Conservation (phyloP, 2,888 invertebrate genomes). For the Nomada hirtipes region DNA sequence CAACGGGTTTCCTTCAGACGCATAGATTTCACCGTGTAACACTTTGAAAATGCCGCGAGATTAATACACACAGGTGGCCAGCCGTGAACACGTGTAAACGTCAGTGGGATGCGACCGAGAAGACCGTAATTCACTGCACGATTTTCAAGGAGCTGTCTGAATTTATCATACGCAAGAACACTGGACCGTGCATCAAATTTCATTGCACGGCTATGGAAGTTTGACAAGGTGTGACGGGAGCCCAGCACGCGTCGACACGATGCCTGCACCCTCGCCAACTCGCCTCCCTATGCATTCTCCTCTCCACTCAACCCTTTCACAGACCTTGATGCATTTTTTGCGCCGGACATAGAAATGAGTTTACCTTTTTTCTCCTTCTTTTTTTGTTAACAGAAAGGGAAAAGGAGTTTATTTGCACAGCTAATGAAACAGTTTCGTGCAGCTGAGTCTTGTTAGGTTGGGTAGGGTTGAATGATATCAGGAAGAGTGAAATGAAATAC, state of each 20-base stretch:
- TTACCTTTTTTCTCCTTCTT: background rate
- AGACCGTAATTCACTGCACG: conserved; percentile 47
- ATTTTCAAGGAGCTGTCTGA: conserved; percentile 56
- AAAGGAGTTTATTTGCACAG: background rate
- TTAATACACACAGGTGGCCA: conserved; percentile 18
- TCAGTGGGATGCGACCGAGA: conserved; percentile 33
- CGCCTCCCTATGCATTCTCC: conserved; percentile 4
- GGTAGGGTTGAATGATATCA: background rate
- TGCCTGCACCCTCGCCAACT: conserved; percentile 25
- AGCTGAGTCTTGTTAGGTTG: background rate
- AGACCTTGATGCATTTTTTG: conserved; percentile 29
- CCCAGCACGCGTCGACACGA: conserved; percentile 72
- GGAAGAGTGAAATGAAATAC: background rate
- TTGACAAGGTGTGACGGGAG: conserved; percentile 76
- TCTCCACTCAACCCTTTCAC: conserved; percentile 30
- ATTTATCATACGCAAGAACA: conserved; percentile 46
- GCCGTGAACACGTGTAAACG: conserved; percentile 54
- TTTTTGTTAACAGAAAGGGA: background rate
- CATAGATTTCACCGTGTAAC: background rate
- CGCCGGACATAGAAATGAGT: conserved; percentile 4
- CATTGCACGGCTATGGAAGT: conserved; percentile 65
- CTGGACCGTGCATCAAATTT: conserved; percentile 49
- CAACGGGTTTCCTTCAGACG: background rate
- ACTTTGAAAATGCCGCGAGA: background rate
- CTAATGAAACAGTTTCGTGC: no score